Evolutionary conservation across 2,113 vertebrate genomes (phyloP), one percentile per base, ranked within the genome.

Genomic region (Periophthalmus modestus): DNA sequence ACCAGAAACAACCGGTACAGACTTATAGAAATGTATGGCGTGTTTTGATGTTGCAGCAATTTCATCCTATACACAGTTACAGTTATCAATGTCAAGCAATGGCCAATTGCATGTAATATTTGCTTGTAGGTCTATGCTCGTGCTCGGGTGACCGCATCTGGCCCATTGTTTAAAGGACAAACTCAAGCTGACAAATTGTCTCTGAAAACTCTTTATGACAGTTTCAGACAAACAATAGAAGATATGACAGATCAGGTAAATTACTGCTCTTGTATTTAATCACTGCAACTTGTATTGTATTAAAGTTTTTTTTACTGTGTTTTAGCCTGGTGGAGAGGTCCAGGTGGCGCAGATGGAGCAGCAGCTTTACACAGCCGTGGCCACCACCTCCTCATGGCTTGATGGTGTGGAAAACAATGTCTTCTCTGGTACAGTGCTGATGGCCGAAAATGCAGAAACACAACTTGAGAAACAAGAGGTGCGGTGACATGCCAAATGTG

Each of bases 401-500:
- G 95, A 98, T 83, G 90, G 91, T 1, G 94, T 98, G 1, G 97
- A 98, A 85, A 94, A 95, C 67, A 91, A 69, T 1, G 86, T 96
- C 9, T 95, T 97, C 85, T 92, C 95, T 57, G 87, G 94, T 47
- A 88, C 94, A 6, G 89, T 92, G 58, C 87, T 95, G 19, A 80
- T 95, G 59, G 93, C 94, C 23, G 95, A 96, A 84, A 94, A 95
- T 71, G 85, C 94, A 2, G 95, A 96, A 85, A 85, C 88, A 0
- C 95, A 95, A 57, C 92, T 98, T 46, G 91, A 87, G 69, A 93
- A 94, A 34, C 95, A 97, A 69, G 96, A 98, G 93, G 97, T 97
- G 79, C 10, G 18, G 0, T 55, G 15, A 50, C 6, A 21, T 55
- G 18, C 10, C 19, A 11, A 21, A 21, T 23, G 21, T 57, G 10